Conservation (phyloP, 2,113 vertebrate genomes). For the Dunckerocampus dactyliophorus region DNA sequence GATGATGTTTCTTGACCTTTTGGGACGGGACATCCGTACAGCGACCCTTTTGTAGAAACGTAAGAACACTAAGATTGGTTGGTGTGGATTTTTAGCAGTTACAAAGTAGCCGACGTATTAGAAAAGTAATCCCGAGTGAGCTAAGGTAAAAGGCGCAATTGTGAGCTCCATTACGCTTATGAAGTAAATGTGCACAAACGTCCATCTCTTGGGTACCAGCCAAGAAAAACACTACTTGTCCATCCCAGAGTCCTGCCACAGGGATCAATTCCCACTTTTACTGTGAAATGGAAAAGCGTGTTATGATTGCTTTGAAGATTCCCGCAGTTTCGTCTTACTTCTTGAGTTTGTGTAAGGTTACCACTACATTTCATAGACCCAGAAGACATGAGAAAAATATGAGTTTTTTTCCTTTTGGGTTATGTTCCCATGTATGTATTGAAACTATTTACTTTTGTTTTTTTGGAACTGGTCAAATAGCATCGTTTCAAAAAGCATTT, state of each 20-base stretch:
- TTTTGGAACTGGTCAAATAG: background rate
- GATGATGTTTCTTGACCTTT: no score
- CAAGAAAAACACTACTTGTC: conserved; percentile 59
- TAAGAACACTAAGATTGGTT: background rate
- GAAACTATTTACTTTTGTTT: conserved; percentile 2
- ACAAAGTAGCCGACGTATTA: background rate
- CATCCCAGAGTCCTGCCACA: conserved; percentile 54
- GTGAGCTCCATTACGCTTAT: conserved; percentile 52
- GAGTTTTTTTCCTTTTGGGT: conserved; percentile 37
- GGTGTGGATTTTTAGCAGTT: background rate
- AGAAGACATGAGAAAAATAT: conserved; percentile 37
- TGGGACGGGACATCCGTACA: no score
- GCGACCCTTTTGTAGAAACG: no score
- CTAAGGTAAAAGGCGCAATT: conserved; percentile 30
- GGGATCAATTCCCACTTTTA: conserved; percentile 65
- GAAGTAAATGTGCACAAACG: conserved; percentile 60
- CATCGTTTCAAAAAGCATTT: background rate
- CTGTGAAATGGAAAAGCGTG: conserved; percentile 64
- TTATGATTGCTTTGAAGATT: conserved; percentile 72
- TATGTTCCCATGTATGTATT: conserved; percentile 24
- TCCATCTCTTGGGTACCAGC: conserved; percentile 57
- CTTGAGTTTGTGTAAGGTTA: conserved; percentile 44
- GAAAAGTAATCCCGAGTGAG: background rate
- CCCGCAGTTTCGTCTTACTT: conserved; percentile 63
- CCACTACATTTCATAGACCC: conserved; percentile 39